Evolutionary conservation across 2,888 invertebrate genomes (phyloP).

Genomic region (Tenthredo distinguenda): DNA sequence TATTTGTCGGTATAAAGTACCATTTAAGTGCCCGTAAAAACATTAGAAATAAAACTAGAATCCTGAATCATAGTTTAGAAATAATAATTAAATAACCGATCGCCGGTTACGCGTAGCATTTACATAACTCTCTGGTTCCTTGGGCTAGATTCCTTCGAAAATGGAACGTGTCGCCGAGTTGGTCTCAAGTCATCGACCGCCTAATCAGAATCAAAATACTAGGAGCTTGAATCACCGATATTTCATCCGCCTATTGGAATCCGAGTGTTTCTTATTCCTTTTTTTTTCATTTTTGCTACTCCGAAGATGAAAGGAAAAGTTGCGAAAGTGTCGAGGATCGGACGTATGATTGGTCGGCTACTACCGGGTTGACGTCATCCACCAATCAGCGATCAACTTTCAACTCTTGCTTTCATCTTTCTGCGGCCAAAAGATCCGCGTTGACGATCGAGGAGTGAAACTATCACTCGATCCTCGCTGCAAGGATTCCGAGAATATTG

Average conservation of each 20-base stretch:
- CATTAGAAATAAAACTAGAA: background rate
- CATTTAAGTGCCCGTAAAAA: background rate
- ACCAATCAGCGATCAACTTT: conserved; percentile 50
- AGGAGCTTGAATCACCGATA: conserved; percentile 10
- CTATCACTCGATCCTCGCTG: background rate
- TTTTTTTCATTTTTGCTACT: background rate
- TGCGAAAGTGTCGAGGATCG: conserved; percentile 39
- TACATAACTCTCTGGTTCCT: background rate
- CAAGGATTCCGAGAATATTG: background rate
- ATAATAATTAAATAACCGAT: background rate
- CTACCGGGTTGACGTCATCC: conserved; percentile 51
- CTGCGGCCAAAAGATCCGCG: conserved; percentile 29
- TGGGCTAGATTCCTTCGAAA: background rate
- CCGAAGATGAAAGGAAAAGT: conserved; percentile 46
- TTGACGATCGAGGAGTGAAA: conserved; percentile 6
- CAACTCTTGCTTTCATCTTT: conserved; percentile 52
- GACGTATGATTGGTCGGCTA: conserved; percentile 29
- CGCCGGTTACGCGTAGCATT: background rate
- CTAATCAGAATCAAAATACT: background rate
- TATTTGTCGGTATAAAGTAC: background rate
- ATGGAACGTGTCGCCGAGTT: background rate
- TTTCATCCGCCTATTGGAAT: background rate
- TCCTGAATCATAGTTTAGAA: background rate
- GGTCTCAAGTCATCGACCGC: background rate
- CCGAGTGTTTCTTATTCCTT: background rate